These are phyloP conservation scores for Pristis pectinata DNA, from an alignment of 2,797 vertebrate species.

Conservation along the genomic window DNA sequence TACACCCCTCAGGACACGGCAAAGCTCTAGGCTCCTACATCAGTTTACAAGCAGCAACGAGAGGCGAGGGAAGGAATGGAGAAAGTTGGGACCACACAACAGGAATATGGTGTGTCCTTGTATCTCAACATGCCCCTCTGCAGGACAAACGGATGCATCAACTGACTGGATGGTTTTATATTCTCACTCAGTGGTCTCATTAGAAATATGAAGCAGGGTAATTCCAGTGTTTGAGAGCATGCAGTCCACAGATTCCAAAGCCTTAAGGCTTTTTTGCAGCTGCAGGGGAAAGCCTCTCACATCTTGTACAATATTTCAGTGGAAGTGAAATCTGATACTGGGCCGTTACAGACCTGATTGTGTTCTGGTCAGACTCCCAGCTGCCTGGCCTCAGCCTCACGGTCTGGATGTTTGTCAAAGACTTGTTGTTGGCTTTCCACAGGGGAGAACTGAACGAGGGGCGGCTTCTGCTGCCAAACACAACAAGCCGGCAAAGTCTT, in stretches of 20 bases:
- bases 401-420: neutral
- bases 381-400: neutral
- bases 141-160: neutral
- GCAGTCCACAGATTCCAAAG: neutral
- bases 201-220: neutral
- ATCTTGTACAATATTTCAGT: neutral
- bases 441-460: neutral
- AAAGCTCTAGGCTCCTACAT: neutral
- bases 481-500: neutral
- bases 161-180: neutral
- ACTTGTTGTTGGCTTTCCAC: neutral
- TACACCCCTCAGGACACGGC: neutral
- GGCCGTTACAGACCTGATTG: neutral
- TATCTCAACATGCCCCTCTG: too few relatives aligned
- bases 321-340: neutral
- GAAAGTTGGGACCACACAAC: neutral
- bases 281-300: neutral
- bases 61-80: neutral
- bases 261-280: neutral
- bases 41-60: neutral
- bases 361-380: constrained; percentile 3
- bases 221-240: too few relatives aligned
- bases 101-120: neutral
- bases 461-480: neutral
- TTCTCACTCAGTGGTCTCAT: neutral